These are phyloP conservation scores for Colostygia pectinataria DNA, from an alignment of 2,888 invertebrate species.

Conservation along the genomic window DNA sequence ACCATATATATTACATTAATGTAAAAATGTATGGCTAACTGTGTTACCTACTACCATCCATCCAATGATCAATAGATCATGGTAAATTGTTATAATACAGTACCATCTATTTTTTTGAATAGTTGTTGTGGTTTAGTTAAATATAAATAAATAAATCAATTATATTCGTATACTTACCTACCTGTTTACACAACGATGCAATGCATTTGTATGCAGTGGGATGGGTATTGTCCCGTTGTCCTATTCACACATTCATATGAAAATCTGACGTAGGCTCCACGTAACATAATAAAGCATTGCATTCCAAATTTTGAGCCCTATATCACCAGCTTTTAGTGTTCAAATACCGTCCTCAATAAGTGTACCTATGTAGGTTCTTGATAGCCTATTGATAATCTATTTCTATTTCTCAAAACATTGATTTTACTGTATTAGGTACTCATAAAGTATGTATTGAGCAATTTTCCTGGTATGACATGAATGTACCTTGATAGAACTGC, in stretches of 20 bases:
- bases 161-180: too few species aligned
- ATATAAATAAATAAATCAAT: too few species aligned
- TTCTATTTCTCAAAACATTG: too few species aligned
- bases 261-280: conserved; percentile 17
- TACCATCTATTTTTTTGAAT: too few species aligned
- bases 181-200: conserved; percentile 1
- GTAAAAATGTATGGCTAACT: too few species aligned
- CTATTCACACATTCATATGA: conserved; percentile 28
- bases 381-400: too few species aligned
- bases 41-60: too few species aligned
- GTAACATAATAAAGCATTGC: neutral
- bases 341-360: conserved; percentile 3
- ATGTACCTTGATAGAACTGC: too few species aligned
- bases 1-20: too few species aligned
- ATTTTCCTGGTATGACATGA: conserved; percentile 3
- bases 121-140: too few species aligned
- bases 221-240: conserved; percentile 25
- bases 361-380: neutral
- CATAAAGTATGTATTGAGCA: neutral
- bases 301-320: conserved; percentile 5
- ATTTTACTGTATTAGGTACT: neutral
- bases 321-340: neutral
- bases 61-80: too few species aligned
- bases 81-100: too few species aligned
- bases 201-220: conserved; percentile 30